These are phyloP conservation scores for Agraylea sexmaculata DNA, from an alignment of 1,140 invertebrate species.

Conservation along the genomic window DNA sequence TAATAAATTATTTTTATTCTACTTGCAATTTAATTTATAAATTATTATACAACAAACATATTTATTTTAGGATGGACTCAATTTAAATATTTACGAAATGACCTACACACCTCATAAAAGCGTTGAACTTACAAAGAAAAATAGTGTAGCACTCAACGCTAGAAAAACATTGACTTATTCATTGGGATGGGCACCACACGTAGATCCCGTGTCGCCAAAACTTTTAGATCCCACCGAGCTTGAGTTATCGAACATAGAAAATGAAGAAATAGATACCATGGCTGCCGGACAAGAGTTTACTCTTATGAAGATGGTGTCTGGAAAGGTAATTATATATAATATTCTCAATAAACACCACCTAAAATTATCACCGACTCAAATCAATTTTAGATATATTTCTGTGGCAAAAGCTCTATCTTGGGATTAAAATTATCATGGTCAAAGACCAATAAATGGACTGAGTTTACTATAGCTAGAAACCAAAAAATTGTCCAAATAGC, in stretches of 20 bases:
- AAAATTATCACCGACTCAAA: constrained; percentile 1
- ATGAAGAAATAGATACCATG: constrained; percentile 32
- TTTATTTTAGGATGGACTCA: constrained; percentile 58
- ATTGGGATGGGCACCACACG: constrained; percentile 59
- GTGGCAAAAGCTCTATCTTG: constrained; percentile 31
- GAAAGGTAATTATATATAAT: constrained; percentile 41
- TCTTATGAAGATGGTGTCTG: constrained; percentile 60
- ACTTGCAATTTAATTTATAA: background rate
- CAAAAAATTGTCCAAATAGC: constrained; percentile 65
- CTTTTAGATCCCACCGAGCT: constrained; percentile 25
- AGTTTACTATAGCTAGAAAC: constrained; percentile 51
- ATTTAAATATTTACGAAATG: constrained; percentile 56
- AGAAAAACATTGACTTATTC: constrained; percentile 66
- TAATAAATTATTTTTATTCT: no score
- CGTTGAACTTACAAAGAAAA: constrained; percentile 38
- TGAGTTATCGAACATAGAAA: constrained; percentile 29
- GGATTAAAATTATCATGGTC: constrained; percentile 31
- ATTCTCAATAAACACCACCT: background rate
- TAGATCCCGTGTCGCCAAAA: constrained; percentile 44
- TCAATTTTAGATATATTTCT: constrained; percentile 33
- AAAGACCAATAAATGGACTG: constrained; percentile 29
- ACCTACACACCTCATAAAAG: constrained; percentile 33
- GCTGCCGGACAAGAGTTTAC: constrained; percentile 76
- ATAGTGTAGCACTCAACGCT: constrained; percentile 59
- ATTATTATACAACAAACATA: constrained; percentile 6